Evolutionary conservation across 2,113 vertebrate species (phyloP).

Genomic region (Rynchops niger): DNA sequence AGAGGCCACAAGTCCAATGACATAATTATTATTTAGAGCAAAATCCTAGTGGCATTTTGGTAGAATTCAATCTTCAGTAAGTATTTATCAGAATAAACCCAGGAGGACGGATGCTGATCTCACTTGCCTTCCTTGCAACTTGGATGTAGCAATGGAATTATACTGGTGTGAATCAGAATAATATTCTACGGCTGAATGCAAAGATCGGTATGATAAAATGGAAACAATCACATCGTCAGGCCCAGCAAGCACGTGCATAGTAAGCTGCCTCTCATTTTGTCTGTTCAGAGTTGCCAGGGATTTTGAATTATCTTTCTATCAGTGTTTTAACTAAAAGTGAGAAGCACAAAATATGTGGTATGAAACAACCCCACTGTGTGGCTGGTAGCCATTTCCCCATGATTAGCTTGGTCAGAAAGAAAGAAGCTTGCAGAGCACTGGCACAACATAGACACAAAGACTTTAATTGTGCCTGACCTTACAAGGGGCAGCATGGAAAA

Average conservation of each 20-base stretch:
- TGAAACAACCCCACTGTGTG: neutral
- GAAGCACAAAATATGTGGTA: neutral
- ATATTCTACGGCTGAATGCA: neutral
- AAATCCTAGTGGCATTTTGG: conserved; percentile 62
- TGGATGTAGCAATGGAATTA: neutral
- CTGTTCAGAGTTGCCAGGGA: neutral
- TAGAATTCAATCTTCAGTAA: conserved; percentile 30
- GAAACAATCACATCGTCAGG: neutral
- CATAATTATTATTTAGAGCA: conserved; percentile 76
- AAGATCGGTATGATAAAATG: neutral
- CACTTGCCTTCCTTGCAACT: neutral
- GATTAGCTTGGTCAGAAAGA: neutral
- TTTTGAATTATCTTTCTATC: neutral
- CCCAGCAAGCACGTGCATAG: neutral
- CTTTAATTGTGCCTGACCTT: neutral
- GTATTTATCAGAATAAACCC: conserved; percentile 39
- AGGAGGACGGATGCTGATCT: neutral
- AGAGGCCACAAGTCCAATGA: conserved; percentile 75
- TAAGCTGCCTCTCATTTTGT: neutral
- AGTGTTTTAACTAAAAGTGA: neutral
- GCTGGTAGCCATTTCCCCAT: neutral
- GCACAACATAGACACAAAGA: neutral
- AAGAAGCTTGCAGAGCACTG: neutral
- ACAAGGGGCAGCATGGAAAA: neutral
- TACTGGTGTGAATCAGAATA: neutral